Percentiles rank a stretch among this genome's conserved stretches.
These are phyloP conservation scores for Physella acuta DNA, from an alignment of 1,140 invertebrate genomes.

Conservation along the genomic window DNA sequence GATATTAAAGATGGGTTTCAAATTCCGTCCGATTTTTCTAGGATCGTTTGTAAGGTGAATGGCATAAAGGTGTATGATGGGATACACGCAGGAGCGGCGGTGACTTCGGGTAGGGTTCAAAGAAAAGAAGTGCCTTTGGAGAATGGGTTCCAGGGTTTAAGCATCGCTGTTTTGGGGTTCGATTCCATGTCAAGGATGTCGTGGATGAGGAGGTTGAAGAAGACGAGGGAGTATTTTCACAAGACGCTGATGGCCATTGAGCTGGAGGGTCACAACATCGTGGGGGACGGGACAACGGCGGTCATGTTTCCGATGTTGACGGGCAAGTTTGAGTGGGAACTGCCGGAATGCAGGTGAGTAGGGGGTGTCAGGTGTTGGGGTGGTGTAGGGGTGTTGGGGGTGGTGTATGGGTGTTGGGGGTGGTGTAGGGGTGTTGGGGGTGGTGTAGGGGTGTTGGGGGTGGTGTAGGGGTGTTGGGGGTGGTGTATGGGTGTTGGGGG, in stretches of 20 bases:
- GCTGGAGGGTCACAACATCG: constrained; percentile 82
- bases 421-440: no score
- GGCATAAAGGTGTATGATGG: constrained; percentile 39
- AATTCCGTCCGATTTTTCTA: constrained; percentile 43
- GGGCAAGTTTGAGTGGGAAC: constrained; percentile 22
- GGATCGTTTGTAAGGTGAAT: constrained; percentile 37
- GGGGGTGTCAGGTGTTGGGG: no score
- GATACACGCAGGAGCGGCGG: constrained; percentile 44
- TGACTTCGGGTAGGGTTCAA: constrained; percentile 16
- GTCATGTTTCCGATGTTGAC: constrained; percentile 85
- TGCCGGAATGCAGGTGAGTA: constrained; percentile 25
- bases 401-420: no score
- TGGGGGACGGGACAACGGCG: constrained; percentile 90
- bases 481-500: no score
- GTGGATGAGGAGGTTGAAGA: constrained; percentile 81
- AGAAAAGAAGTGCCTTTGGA: not conserved
- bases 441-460: no score
- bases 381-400: no score
- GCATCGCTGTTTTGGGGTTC: constrained; percentile 65
- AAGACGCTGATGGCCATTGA: constrained; percentile 70
- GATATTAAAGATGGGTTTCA: constrained; percentile 34
- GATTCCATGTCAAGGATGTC: constrained; percentile 86
- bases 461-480: no score
- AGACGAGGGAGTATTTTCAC: constrained; percentile 75
- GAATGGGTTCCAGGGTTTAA: not conserved